phyloP scores from a whole-genome alignment of 2,888 invertebrate species.

The Limnephilus rhombicus region DNA sequence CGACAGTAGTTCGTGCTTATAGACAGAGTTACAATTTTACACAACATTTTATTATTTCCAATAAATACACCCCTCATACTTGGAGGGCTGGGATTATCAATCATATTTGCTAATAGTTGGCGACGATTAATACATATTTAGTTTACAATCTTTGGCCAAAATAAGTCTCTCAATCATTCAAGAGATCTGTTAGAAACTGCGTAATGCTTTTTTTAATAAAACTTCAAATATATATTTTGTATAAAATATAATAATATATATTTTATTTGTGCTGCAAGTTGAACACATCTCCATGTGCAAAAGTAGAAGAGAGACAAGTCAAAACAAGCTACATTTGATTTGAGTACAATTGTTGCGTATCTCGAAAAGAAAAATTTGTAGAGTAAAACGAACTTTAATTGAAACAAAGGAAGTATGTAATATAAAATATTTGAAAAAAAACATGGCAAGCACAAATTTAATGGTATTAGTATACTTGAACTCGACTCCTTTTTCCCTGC shows the following conservation, averaged over 20 bases:
- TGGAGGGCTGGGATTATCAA: background rate
- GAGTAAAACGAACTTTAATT: too few relatives aligned
- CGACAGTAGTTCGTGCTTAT: constrained; percentile 14
- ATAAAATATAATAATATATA: background rate
- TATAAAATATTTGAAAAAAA: too few relatives aligned
- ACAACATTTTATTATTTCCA: constrained; percentile 38
- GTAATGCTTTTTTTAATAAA: background rate
- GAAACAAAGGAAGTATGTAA: too few relatives aligned
- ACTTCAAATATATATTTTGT: background rate
- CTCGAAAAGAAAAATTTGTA: too few relatives aligned
- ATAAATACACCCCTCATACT: constrained; percentile 30
- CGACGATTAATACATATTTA: background rate
- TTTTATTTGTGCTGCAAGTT: too few relatives aligned
- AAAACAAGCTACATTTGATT: background rate
- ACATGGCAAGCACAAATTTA: too few relatives aligned
- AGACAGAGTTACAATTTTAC: constrained; percentile 32
- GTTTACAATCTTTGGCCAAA: constrained; percentile 3
- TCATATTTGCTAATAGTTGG: constrained; percentile 19
- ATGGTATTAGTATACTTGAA: too few relatives aligned
- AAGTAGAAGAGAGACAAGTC: background rate
- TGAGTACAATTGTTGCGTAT: background rate
- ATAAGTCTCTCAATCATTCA: background rate
- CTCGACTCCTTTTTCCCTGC: too few relatives aligned
- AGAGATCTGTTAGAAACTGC: background rate
- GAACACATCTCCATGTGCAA: background rate